Conservation (phyloP, 2,113 vertebrate genomes). For the Lonchura striata region DNA sequence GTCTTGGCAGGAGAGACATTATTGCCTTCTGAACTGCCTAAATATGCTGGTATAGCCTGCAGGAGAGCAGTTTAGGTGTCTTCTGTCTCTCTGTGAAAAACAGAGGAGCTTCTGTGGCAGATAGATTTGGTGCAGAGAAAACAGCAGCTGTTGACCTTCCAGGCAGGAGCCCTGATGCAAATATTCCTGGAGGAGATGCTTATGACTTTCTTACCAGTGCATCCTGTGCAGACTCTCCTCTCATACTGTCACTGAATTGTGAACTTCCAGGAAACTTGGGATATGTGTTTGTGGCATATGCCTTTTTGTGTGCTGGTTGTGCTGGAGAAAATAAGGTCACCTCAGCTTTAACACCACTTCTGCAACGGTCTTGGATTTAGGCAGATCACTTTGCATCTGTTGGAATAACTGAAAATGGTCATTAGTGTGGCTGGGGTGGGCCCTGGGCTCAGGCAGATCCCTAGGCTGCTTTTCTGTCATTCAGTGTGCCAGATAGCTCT, state of each 20-base stretch:
- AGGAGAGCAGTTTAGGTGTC: not conserved
- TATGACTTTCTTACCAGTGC: not conserved
- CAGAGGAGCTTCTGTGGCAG: not conserved
- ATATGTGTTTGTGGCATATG: not conserved
- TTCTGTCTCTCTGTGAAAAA: not conserved
- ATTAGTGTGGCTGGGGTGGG: not conserved
- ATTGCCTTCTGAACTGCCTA: not conserved
- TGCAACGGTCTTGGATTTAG: not conserved
- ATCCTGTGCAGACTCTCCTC: not conserved
- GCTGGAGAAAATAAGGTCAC: not conserved
- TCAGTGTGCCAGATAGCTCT: rapidly evolving
- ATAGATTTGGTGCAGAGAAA: not conserved
- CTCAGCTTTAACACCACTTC: not conserved
- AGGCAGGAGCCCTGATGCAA: not conserved
- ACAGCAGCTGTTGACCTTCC: not conserved
- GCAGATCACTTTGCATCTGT: not conserved
- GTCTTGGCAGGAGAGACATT: not conserved
- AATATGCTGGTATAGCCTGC: not conserved
- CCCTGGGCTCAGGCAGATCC: not conserved
- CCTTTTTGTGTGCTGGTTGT: not conserved
- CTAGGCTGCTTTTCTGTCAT: not conserved
- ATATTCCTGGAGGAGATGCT: not conserved
- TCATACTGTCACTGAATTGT: not conserved
- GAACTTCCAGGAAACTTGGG: not conserved
- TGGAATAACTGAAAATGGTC: not conserved